Conservation (phyloP, 2,797 vertebrate species). For the Nannoperca obscura region DNA sequence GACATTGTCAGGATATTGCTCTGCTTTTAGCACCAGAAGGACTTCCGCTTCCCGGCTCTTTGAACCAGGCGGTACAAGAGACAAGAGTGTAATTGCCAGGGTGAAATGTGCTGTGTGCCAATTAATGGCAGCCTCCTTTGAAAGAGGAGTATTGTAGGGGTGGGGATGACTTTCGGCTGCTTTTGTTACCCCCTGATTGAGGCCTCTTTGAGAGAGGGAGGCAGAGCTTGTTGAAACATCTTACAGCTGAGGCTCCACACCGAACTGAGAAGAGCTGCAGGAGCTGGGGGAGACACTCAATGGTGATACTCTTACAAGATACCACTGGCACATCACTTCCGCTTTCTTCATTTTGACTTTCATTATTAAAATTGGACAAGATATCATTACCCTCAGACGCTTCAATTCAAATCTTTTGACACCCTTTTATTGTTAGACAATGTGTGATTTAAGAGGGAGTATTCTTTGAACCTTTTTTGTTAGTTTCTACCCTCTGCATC, state of each 20-base stretch:
- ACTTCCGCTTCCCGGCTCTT: conserved; percentile 73
- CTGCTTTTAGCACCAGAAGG: conserved; percentile 77
- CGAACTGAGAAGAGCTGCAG: conserved; percentile 47
- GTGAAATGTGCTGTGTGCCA: conserved; percentile 72
- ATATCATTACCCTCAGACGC: conserved; percentile 41
- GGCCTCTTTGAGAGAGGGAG: conserved; percentile 67
- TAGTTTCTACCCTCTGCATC: conserved; percentile 30
- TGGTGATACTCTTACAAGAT: conserved; percentile 35
- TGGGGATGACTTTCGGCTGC: conserved; percentile 70
- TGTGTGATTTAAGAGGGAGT: conserved; percentile 36
- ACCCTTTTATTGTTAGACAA: conserved; percentile 46
- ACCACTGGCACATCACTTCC: conserved; percentile 35
- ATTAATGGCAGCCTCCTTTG: conserved; percentile 74
- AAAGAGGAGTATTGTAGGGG: conserved; percentile 68
- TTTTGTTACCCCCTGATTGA: conserved; percentile 73
- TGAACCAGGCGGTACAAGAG: conserved; percentile 65
- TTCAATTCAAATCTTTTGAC: conserved; percentile 43
- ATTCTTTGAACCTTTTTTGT: conserved; percentile 48
- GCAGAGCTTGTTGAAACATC: conserved; percentile 63
- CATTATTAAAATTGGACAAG: conserved; percentile 54
- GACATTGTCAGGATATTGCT: conserved; percentile 82
- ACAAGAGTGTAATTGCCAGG: conserved; percentile 75
- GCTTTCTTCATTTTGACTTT: conserved; percentile 43
- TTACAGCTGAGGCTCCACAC: conserved; percentile 52
- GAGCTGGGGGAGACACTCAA: conserved; percentile 19